Evolutionary conservation across 2,888 invertebrate genomes (phyloP), one percentile per base, ranked within the genome.

Genomic region (Drosophila lutescens): DNA sequence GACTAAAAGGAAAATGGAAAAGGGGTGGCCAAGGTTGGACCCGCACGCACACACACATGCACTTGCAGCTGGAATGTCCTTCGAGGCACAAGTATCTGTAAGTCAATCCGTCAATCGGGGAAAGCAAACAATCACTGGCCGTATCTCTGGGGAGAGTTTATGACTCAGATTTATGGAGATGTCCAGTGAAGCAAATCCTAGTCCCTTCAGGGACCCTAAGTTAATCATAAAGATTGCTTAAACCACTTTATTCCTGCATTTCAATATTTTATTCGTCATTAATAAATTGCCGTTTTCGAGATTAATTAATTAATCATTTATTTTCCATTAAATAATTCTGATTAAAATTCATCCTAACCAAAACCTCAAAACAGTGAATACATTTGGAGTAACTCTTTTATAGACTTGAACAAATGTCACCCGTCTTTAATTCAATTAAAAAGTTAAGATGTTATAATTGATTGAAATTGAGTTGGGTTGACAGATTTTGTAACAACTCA

Each of bases 21-120:
- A 57, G 44, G 49, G 70, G 54, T 49, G 71, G 20, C 44, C 56
- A 44, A 53, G 71, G 55, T 71, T 43, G 56, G 51, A 44, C 40
- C 17, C 38, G 20, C 43, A 44, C 38, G 6, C 26, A 50, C 59
- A 66, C 55, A 58, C 43, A 49, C 55, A 58, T 38, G 53, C 74
- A 70, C 56, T 53, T 53, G 49, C 61, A 47, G 17, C 51, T 58
- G 68, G 47, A 55, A 49, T 53, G 32, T 49, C 63, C 41, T 51
- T 10, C 4, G 32, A 32, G 10, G 38, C 47, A 74, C 23, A 40
- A 62, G 59, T 70, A 84, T 84, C 79, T 67, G 75, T 72, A 81
- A 82, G 70, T 84, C 82, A 86, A 82, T 86, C 86, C 76, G 76
- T 80, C 86, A 86, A 76, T 86, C 66, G 59, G 57, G 40, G 43